Conservation (phyloP, 1,140 invertebrate species). For the Aethina tumida region DNA sequence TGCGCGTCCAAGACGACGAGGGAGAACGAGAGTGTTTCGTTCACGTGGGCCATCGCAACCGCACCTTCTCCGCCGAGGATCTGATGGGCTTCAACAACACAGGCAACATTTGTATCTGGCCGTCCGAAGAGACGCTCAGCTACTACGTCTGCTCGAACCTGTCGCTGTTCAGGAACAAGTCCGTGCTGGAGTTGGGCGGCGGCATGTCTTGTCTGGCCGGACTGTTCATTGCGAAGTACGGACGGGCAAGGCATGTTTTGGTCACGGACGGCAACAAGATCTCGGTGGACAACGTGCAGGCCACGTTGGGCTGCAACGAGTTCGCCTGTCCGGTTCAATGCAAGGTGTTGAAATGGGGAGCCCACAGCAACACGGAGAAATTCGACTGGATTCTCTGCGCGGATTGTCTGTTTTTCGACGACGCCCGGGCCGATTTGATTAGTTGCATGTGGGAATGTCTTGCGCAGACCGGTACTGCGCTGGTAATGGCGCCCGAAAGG, state of each 20-base stretch:
- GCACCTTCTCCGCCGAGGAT: constrained; percentile 54
- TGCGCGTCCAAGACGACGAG: constrained; percentile 31
- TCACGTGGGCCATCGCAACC: constrained; percentile 47
- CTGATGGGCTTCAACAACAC: constrained; percentile 84
- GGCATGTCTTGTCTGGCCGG: constrained; percentile 81
- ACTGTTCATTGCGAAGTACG: constrained; percentile 61
- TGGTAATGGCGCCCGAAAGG: constrained; percentile 68
- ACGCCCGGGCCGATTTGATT: constrained; percentile 59
- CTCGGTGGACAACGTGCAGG: constrained; percentile 63
- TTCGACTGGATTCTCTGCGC: constrained; percentile 68
- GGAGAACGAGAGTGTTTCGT: constrained; percentile 37
- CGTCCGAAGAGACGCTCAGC: constrained; percentile 75
- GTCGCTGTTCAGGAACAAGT: constrained; percentile 52
- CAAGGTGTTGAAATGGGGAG: constrained; percentile 42
- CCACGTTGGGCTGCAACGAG: constrained; percentile 52
- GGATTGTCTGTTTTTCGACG: constrained; percentile 79
- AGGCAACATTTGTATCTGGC: constrained; percentile 86
- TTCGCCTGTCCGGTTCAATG: constrained; percentile 36
- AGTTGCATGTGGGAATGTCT: constrained; percentile 58
- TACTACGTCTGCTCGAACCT: constrained; percentile 62
- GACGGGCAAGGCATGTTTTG: constrained; percentile 45
- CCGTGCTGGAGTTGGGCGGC: constrained; percentile 69
- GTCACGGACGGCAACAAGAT: constrained; percentile 72
- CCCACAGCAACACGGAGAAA: constrained; percentile 23
- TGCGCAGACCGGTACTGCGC: constrained; percentile 51